A percentile compares a stretch with the other conserved stretches of the same genome.
phyloP scores from a whole-genome alignment of 2,888 invertebrate species.

The Stegophylla sp. region DNA sequence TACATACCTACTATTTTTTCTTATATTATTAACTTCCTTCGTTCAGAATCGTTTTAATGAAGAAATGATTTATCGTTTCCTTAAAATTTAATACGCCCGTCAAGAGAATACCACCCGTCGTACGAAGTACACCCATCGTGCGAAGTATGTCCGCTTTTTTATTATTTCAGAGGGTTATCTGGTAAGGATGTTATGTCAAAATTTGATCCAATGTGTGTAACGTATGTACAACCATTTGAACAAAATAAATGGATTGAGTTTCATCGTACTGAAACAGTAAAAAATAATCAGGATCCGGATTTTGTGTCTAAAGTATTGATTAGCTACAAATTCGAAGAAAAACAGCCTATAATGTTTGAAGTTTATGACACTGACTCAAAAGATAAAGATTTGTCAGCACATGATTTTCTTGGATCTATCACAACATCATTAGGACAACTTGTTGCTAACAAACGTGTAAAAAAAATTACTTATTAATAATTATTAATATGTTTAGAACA shows the following conservation, averaged over 20 bases:
- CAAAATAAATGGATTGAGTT: slow-evolving; percentile 65
- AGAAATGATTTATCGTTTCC: no score
- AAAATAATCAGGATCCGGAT: slow-evolving; percentile 67
- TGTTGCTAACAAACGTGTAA: slow-evolving; percentile 62
- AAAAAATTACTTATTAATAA: slow-evolving; percentile 20
- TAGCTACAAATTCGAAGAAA: slow-evolving; percentile 69
- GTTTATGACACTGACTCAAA: slow-evolving; percentile 65
- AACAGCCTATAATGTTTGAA: slow-evolving; percentile 68
- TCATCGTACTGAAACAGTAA: slow-evolving; percentile 66
- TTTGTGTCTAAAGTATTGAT: slow-evolving; percentile 68
- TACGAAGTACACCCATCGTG: no score
- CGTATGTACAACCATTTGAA: slow-evolving; percentile 65
- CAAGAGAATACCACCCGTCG: no score
- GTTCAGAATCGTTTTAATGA: no score
- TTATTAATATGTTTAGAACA: slow-evolving; percentile 60
- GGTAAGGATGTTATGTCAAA: slow-evolving; percentile 68
- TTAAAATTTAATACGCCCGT: no score
- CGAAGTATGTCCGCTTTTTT: no score
- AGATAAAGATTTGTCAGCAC: slow-evolving; percentile 63
- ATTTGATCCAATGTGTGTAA: slow-evolving; percentile 69
- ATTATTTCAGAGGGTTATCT: slow-evolving; percentile 64
- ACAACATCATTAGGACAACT: slow-evolving; percentile 68
- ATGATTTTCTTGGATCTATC: slow-evolving; percentile 68
- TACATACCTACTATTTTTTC: no score
- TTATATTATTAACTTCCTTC: no score